Evolutionary conservation across 2,113 vertebrate species (phyloP), one percentile per base, ranked within the genome.

Genomic region (Campylomormyrus tamandua): DNA sequence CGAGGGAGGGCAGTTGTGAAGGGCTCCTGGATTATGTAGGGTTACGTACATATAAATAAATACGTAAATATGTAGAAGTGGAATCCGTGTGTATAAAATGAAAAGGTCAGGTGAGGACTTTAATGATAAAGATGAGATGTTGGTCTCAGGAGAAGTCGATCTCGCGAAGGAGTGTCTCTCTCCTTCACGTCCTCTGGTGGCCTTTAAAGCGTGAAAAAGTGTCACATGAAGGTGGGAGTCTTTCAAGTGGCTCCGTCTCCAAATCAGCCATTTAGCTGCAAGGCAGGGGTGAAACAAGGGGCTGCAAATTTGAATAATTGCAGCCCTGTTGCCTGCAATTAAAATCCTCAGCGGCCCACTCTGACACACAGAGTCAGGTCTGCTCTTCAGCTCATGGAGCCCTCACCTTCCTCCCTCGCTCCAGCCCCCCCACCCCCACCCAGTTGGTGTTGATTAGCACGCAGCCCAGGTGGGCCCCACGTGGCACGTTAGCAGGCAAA

Each of bases 301-400:
- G 27, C 35, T 19, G 15, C 70, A 17, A 39, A 77, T 77, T 77
- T 77, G 70, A 39, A 77, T 77, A 77, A 86, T 53, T 48, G 74
- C 83, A 48, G 83, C 87, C 90, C 52, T 87, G 89, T 52, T 87
- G 66, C 66, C 88, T 89, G 88, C 62, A 88, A 88, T 88, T 70
- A 74, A 88, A 88, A 88, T 48, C 42, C 87, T 88, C 56, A 24
- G 56, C 87, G 7, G 70, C 35, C 70, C 70, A 39, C 70, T 77
- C 35, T 39, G 70, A 77, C 70, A 45, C 5, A 48, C 88, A 39
- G 15, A 35, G 70, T 9, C 17, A 19, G n/a, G 70, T 48, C 70
- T 83, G 9, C 48, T 50, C 70, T 80, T 62, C 66, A 80, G 17
- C 88, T 49, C 62, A 21, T 19, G 70, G 27, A 5, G 35, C 27